Evolutionary conservation across 92 coral and sea anemone species (phyloP).

Genomic region (Meandrina meandrites): DNA sequence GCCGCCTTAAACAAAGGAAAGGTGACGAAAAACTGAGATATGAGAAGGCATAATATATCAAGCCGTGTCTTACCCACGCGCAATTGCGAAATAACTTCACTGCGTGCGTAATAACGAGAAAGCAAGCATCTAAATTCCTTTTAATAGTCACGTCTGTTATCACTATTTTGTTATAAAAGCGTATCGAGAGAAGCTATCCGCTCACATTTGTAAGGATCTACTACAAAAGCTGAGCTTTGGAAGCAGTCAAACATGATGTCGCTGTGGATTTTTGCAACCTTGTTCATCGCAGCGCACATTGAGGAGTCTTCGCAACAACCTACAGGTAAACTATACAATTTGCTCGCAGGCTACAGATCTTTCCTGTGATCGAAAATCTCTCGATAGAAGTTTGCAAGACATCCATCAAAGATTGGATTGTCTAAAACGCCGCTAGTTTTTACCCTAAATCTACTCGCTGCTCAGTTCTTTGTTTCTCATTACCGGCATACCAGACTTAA

Average conservation of each 20-base stretch:
- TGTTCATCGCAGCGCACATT: conserved; percentile 14
- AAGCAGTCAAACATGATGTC: neutral
- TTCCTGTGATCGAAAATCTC: neutral
- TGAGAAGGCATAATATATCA: conserved; percentile 9
- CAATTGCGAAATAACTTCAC: conserved; percentile 16
- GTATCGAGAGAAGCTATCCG: neutral
- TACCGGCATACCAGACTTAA: neutral
- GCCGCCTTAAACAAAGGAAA: neutral
- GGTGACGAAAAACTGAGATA: conserved; percentile 21
- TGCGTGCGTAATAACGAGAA: neutral
- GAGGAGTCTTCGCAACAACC: neutral
- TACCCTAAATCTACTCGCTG: neutral
- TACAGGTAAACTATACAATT: neutral
- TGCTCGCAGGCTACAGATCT: neutral
- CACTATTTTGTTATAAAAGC: neutral
- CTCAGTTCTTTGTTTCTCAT: neutral
- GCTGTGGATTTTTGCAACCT: neutral
- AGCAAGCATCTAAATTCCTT: neutral
- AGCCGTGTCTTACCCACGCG: neutral
- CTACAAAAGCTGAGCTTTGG: neutral
- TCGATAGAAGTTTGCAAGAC: neutral
- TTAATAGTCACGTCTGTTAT: conserved; percentile 1
- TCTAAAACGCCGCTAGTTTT: neutral
- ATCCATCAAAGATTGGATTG: no score
- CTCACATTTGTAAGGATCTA: neutral